Conservation (phyloP, 2,888 invertebrate species). For the Tortricodes alternella region DNA sequence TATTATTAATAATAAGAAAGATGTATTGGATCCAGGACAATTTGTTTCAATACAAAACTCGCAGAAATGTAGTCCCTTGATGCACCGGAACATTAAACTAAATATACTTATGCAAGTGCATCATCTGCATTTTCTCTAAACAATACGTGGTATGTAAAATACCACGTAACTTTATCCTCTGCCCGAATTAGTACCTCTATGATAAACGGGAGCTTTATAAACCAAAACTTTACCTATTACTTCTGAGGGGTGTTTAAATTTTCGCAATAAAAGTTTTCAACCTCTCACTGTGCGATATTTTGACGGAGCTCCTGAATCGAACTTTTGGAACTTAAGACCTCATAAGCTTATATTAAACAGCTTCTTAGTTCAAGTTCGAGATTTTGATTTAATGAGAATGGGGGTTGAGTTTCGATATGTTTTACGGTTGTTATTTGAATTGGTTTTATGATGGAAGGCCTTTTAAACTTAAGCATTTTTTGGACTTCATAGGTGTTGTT, state of each 20-base stretch:
- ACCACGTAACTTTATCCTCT: neutral
- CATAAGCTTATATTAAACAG: conserved; percentile 29
- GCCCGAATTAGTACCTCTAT: conserved; percentile 9
- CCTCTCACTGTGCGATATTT: conserved; percentile 62
- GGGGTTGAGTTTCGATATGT: neutral
- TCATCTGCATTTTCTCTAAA: neutral
- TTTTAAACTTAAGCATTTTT: neutral
- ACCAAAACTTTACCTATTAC: conserved; percentile 65
- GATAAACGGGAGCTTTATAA: conserved; percentile 21
- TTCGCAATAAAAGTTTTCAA: conserved; percentile 62
- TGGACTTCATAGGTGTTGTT: too few relatives aligned
- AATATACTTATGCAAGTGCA: too few relatives aligned
- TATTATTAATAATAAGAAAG: too few relatives aligned
- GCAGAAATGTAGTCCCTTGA: too few relatives aligned
- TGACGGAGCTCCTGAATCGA: conserved; percentile 53
- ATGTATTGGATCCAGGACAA: too few relatives aligned
- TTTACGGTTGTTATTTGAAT: neutral
- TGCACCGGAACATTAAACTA: too few relatives aligned
- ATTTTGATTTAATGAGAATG: conserved; percentile 13
- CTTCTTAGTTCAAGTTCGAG: conserved; percentile 20
- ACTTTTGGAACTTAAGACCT: conserved; percentile 43
- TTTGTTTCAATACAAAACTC: too few relatives aligned
- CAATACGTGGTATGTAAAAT: neutral
- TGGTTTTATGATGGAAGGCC: neutral
- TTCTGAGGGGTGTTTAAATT: conserved; percentile 66